A percentile compares a stretch with the other conserved stretches of the same genome.
phyloP scores from a whole-genome alignment of 2,888 invertebrate genomes.

The Prosapia bicincta region DNA sequence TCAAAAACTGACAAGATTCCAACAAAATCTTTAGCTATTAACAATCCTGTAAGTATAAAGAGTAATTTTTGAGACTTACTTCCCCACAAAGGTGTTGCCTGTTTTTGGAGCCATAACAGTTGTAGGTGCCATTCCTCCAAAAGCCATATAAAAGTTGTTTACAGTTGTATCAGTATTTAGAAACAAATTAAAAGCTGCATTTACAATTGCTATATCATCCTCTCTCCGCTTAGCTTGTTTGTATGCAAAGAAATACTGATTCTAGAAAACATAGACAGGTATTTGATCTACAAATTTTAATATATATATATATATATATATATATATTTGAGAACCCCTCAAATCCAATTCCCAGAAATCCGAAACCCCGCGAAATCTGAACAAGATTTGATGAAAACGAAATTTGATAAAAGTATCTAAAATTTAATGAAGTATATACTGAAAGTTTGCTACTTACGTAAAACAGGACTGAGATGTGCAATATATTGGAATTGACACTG shows the following conservation, averaged over 20 bases:
- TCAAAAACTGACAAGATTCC: no score
- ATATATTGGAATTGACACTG: no score
- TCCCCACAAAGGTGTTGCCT: conserved; percentile 54
- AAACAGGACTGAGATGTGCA: no score
- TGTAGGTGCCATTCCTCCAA: conserved; percentile 90
- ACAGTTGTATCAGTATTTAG: conserved; percentile 55
- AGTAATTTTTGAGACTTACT: no score
- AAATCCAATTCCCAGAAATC: no score
- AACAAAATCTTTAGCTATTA: not conserved
- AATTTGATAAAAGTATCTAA: no score
- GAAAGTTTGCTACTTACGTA: no score
- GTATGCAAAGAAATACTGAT: conserved; percentile 76
- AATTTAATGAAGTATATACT: no score
- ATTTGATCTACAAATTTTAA: not conserved
- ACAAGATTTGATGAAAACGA: no score
- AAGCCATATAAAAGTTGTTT: conserved; percentile 67
- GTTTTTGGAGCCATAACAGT: conserved; percentile 71
- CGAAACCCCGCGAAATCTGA: no score
- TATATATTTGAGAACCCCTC: not conserved
- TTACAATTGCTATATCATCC: conserved; percentile 96
- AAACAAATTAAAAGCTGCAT: conserved; percentile 71
- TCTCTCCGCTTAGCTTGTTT: conserved; percentile 91
- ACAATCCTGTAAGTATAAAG: no score
- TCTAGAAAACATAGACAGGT: conserved; percentile 40
- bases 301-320: not conserved